These are phyloP conservation scores for Halcyon senegalensis DNA, from an alignment of 2,113 vertebrate species.

Conservation along the genomic window DNA sequence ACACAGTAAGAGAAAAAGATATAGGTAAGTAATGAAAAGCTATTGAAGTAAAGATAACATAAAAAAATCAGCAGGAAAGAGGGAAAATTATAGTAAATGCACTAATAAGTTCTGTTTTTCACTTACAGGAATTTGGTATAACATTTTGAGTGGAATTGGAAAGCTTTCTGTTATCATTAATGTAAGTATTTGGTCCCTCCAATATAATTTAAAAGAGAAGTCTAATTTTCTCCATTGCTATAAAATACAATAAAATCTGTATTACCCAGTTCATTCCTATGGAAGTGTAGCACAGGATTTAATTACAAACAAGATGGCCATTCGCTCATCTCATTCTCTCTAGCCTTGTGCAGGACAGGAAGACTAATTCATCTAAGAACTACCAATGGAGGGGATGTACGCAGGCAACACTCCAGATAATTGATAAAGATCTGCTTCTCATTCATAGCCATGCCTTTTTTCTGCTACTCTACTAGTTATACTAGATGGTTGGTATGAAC, in stretches of 20 bases:
- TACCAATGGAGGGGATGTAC: not conserved
- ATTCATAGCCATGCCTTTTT: not conserved
- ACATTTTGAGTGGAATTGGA: slow-evolving; percentile 94
- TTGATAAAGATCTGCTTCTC: not conserved
- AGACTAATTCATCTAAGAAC: not conserved
- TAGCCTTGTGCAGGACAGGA: not conserved
- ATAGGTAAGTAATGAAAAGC: slow-evolving; percentile 82
- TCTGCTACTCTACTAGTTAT: not conserved
- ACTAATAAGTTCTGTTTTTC: not conserved
- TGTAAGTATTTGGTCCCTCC: slow-evolving; percentile 81
- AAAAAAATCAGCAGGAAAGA: not conserved
- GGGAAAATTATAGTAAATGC: not conserved
- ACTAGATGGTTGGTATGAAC: not conserved
- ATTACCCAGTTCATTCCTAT: not conserved
- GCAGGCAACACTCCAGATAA: not conserved
- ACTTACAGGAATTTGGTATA: slow-evolving; percentile 94
- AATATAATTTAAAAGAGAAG: not conserved
- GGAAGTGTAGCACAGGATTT: not conserved
- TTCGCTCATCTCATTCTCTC: not conserved
- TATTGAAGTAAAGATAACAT: not conserved
- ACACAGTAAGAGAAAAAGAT: slow-evolving; percentile 92
- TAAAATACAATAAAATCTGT: not conserved
- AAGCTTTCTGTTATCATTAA: slow-evolving; percentile 99
- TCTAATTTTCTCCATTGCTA: not conserved
- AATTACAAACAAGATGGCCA: not conserved